Percentiles rank a stretch among this genome's conserved stretches.
Evolutionary conservation across 2,888 invertebrate species (phyloP).

Genomic region (Mellilla xanthometata): DNA sequence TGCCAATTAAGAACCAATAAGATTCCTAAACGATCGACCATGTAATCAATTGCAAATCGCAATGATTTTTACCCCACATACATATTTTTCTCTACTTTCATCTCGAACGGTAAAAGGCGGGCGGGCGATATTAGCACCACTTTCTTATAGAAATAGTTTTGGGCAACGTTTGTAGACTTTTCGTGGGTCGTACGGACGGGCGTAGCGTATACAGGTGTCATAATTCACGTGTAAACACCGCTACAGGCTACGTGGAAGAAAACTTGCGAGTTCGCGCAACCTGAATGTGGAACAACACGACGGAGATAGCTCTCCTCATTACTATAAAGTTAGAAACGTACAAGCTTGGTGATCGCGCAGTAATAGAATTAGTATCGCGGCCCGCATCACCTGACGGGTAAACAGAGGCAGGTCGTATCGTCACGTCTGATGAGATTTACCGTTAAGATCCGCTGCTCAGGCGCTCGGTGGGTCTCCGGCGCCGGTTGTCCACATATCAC

Average conservation of each 20-base stretch:
- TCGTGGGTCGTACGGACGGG: conserved; percentile 33
- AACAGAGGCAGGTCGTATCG: conserved; percentile 68
- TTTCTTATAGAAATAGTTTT: conserved; percentile 48
- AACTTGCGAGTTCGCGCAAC: conserved; percentile 40
- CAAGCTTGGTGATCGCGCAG: conserved; percentile 15
- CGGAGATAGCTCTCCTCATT: conserved; percentile 33
- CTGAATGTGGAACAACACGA: conserved; percentile 53
- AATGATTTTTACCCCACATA: conserved; percentile 39
- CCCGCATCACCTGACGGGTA: conserved; percentile 71
- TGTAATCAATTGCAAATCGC: conserved; percentile 48
- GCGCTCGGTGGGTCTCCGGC: conserved; percentile 54
- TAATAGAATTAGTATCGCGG: conserved; percentile 15
- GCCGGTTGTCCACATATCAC: conserved; percentile 64
- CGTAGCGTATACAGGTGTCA: conserved; percentile 57
- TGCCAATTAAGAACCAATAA: conserved; percentile 59
- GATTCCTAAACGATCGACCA: conserved; percentile 48
- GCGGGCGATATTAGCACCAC: conserved; percentile 35
- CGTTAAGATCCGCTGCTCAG: conserved; percentile 71
- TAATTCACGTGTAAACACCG: conserved; percentile 75
- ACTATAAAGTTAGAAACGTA: conserved; percentile 10
- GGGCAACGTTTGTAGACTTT: conserved; percentile 38
- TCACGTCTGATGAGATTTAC: conserved; percentile 69
- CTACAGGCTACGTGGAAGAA: conserved; percentile 68
- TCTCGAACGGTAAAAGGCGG: conserved; percentile 63
- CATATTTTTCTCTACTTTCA: conserved; percentile 63